Evolutionary conservation across 2,888 invertebrate genomes (phyloP).

Genomic region (Unio pictorum): DNA sequence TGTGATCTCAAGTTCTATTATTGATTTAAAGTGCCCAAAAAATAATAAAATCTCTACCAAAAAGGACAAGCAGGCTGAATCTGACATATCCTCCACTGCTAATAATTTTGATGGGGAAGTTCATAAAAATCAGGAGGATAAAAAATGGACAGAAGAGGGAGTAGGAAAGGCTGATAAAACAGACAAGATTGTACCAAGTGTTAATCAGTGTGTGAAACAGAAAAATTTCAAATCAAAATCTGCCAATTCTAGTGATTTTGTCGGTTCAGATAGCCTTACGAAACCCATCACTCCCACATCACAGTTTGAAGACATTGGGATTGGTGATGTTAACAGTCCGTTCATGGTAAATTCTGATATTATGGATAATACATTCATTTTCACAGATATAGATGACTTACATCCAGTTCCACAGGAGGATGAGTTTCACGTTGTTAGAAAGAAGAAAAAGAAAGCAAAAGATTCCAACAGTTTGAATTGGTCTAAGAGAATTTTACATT

Average conservation of each 20-base stretch:
- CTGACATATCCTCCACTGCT: no score
- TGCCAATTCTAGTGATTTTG: conserved; percentile 11
- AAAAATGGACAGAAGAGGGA: background rate
- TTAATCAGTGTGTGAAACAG: conserved; percentile 35
- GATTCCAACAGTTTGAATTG: no score
- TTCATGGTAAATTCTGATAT: conserved; percentile 13
- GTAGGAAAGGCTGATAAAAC: conserved; percentile 23
- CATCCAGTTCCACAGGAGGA: conserved; percentile 41
- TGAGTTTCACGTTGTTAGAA: conserved; percentile 57
- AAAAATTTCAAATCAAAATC: conserved; percentile 36
- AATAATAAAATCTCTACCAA: no score
- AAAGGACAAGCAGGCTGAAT: no score
- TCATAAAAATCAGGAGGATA: no score
- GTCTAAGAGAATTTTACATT: no score
- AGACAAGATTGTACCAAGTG: conserved; percentile 13
- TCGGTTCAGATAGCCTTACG: no score
- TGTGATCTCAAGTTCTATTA: no score
- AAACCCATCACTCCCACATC: no score
- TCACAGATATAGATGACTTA: conserved; percentile 53
- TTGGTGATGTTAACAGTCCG: background rate
- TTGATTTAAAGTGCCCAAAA: no score
- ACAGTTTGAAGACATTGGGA: background rate
- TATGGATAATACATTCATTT: conserved; percentile 42
- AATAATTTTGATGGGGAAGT: no score
- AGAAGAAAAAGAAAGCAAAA: conserved; percentile 48